These are phyloP conservation scores for Rhinopithecus roxellana DNA, from an alignment of 2,113 vertebrate species.

Conservation along the genomic window DNA sequence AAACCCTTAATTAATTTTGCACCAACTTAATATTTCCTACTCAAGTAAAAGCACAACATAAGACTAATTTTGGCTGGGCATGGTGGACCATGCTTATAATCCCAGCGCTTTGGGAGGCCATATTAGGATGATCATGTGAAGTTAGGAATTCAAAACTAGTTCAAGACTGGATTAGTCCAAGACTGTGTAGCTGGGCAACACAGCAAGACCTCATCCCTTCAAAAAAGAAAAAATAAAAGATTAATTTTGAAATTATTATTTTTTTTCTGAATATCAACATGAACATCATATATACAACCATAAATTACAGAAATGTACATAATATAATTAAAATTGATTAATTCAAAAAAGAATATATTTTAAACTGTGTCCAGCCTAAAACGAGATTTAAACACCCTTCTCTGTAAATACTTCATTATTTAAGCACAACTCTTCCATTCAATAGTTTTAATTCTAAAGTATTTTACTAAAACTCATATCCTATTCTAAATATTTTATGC, in stretches of 20 bases:
- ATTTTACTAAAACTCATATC: background rate
- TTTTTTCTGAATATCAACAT: background rate
- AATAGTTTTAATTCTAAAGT: background rate
- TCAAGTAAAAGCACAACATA: no score
- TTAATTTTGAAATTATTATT: slow-evolving; percentile 8
- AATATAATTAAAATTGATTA: background rate
- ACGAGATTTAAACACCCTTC: background rate
- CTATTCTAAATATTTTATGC: background rate
- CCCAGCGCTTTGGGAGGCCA: no score
- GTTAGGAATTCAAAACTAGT: no score
- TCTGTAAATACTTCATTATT: background rate
- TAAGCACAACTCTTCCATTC: background rate
- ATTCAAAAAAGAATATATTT: background rate
- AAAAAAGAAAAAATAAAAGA: background rate
- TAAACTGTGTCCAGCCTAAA: background rate
- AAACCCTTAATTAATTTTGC: background rate
- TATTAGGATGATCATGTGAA: no score
- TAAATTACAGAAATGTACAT: background rate
- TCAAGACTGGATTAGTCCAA: no score
- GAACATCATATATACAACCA: background rate
- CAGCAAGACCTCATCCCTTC: no score
- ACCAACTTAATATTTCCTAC: no score
- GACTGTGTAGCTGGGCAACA: no score
- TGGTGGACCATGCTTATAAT: no score
- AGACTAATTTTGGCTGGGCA: no score